phyloP scores from a whole-genome alignment of 2,888 invertebrate genomes.

The Drosophila prolongata region DNA sequence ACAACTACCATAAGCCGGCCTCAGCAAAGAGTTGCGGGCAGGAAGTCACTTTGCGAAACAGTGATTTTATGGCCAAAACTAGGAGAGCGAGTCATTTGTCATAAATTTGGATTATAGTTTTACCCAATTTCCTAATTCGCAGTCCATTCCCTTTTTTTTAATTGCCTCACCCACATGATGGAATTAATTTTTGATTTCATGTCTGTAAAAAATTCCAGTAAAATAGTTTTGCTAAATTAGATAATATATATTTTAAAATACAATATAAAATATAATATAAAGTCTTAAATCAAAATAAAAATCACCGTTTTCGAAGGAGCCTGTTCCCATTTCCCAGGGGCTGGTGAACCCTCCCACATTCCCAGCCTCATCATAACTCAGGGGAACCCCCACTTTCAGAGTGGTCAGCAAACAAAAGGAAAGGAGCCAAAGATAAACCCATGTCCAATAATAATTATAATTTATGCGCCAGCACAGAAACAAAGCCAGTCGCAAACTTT shows the following conservation, averaged over 20 bases:
- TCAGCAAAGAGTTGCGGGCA: constrained; percentile 2
- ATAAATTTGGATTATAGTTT: constrained; percentile 8
- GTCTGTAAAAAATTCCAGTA: too few relatives aligned
- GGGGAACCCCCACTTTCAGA: constrained; percentile 7
- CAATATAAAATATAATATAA: not conserved
- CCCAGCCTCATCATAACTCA: constrained; percentile 6
- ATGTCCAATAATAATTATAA: constrained; percentile 60
- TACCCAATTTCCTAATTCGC: not conserved
- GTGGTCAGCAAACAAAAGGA: not conserved
- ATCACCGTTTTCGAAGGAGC: not conserved
- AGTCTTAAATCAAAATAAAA: not conserved
- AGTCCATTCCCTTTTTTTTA: not conserved
- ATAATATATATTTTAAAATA: not conserved
- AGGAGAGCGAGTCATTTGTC: constrained; percentile 4
- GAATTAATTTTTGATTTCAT: too few relatives aligned
- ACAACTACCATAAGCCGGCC: constrained; percentile 29
- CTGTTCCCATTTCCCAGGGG: not conserved
- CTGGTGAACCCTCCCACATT: too few relatives aligned
- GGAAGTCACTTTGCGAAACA: constrained; percentile 25
- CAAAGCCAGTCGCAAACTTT: constrained; percentile 17
- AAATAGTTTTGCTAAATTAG: too few relatives aligned
- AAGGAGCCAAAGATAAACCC: constrained; percentile 13
- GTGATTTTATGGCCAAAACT: constrained; percentile 23
- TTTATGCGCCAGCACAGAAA: constrained; percentile 71
- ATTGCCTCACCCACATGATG: not conserved